phyloP scores from a whole-genome alignment of 2,888 invertebrate species.

The Amorpha juglandis region DNA sequence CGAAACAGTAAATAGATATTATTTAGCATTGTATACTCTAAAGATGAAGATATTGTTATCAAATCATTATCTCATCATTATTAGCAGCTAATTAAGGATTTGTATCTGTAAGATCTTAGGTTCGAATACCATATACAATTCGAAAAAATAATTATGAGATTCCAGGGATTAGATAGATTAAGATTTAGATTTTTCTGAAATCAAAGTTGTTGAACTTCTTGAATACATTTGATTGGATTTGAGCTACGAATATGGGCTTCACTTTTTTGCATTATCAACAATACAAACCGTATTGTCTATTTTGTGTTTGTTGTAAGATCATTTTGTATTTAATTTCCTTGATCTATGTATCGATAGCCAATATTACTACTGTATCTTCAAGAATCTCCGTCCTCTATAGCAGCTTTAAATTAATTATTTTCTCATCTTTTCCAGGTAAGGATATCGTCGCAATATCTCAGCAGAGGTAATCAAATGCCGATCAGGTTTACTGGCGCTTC shows the following conservation, averaged over 20 bases:
- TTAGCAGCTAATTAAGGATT: no score
- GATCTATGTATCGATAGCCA: background rate
- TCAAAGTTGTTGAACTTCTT: no score
- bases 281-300: no score
- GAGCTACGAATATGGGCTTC: no score
- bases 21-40: background rate
- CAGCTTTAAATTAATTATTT: slow-evolving; percentile 7
- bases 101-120: no score
- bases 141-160: no score
- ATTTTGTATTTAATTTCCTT: slow-evolving; percentile 5
- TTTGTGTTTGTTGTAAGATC: no score
- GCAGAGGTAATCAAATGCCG: slow-evolving; percentile 44
- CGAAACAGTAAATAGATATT: background rate
- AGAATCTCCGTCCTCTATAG: background rate
- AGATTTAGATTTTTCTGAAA: no score
- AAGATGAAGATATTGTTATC: background rate
- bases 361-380: background rate
- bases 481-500: slow-evolving; percentile 38
- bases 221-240: no score
- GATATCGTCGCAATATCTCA: slow-evolving; percentile 33
- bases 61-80: background rate
- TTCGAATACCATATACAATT: no score
- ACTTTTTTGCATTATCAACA: no score
- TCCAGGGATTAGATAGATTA: no score
- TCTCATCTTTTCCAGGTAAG: slow-evolving; percentile 55